Base-by-base conservation (phyloP, 2,888 invertebrate species). In the Spodoptera littoralis region DNA sequence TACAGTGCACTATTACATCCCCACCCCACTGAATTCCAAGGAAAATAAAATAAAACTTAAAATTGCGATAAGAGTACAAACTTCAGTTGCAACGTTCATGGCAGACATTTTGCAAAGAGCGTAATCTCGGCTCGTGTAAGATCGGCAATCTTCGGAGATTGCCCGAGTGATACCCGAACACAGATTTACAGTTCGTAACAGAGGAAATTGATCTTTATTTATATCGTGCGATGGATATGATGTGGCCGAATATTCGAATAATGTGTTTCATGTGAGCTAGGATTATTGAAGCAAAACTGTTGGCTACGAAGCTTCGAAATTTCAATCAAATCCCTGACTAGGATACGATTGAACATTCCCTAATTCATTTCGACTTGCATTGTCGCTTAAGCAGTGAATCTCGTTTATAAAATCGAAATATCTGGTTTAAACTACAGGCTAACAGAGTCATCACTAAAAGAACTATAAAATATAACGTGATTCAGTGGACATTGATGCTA, bases 71-170 rank as follows among this genome's bases (percentile, higher is more conserved):
- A 60, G 58, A 45, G 42, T 47, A 53, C 42, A 22, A 49, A 70
- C 44, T 60, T 63, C 12, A 44, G 48, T 27, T 49, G 46, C 56
- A 24, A 62, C 44, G 12, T 44, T 22, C 22, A 41, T 50, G 9
- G 11, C 1, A n/a, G 11, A 63, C 43, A 11, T 54, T 72, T 42
- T 36, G 5, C 42, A 60, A 42, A 56, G 46, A 24, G 45, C 41
- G 41, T 57, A 44, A 49, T 50, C 54, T 65, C 36, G 48, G 61
- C 52, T 65, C 56, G 44, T 50, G 41, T 42, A 46, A 6, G 45
- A 73, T 65, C 61, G 66, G 66, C 42, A 57, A 71, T 66, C 53
- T 48, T 36, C 48, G 66, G 72, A 73, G 60, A 73, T 71, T 57
- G 76, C 36, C 48, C 50, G 47, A 54, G 13, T 47, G 61, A 71